These are phyloP conservation scores for Pollenia angustigena DNA, from an alignment of 2,888 invertebrate genomes.

Conservation along the genomic window DNA sequence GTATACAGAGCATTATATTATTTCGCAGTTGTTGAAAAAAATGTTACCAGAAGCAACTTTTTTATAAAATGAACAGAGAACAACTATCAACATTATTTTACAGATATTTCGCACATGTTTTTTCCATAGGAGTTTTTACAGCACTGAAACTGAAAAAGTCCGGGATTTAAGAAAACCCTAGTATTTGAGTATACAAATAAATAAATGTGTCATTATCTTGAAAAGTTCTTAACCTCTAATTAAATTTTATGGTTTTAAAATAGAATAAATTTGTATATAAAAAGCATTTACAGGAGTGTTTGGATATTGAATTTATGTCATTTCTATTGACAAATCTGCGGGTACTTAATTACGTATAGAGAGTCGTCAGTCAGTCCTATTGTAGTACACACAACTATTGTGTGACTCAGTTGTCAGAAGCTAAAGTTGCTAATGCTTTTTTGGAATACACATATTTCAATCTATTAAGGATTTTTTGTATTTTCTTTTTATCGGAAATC, in stretches of 20 bases:
- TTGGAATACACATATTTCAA: background rate
- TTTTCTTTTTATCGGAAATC: background rate
- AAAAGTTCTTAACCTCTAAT: constrained; percentile 36
- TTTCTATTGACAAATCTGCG: constrained; percentile 53
- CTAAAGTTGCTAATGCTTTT: constrained; percentile 16
- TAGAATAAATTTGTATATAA: background rate
- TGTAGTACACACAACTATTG: background rate
- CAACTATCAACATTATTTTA: too few species aligned
- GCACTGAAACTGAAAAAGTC: too few species aligned
- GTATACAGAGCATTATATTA: too few species aligned
- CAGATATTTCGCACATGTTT: too few species aligned
- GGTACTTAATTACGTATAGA: constrained; percentile 45
- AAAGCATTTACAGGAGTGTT: background rate
- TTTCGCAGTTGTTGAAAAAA: too few species aligned
- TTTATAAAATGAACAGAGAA: too few species aligned
- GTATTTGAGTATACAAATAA: background rate
- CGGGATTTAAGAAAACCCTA: too few species aligned
- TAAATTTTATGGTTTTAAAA: constrained; percentile 46
- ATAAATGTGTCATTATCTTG: background rate
- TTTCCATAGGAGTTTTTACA: too few species aligned
- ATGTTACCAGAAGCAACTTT: too few species aligned
- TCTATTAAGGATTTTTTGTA: constrained; percentile 41
- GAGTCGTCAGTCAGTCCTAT: background rate
- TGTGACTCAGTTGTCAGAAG: constrained; percentile 24
- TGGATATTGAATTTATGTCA: constrained; percentile 20